A percentile compares a stretch with the other conserved stretches of the same genome.
Evolutionary conservation across 2,888 invertebrate genomes (phyloP).

Genomic region (Yponomeuta malinellus): DNA sequence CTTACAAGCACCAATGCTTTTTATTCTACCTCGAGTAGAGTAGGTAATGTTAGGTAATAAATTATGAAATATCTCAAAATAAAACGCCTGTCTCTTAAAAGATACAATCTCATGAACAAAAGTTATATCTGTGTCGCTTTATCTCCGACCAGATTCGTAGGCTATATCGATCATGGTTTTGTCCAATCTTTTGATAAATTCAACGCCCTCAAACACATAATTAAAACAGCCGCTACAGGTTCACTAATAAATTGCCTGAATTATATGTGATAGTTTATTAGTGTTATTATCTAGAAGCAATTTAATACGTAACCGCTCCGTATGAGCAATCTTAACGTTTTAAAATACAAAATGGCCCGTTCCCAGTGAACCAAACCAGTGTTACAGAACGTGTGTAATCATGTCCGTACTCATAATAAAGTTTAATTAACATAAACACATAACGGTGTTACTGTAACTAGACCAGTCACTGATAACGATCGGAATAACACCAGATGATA

Average conservation of each 20-base stretch:
- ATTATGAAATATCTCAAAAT: slow-evolving; percentile 25
- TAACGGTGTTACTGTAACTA: slow-evolving; percentile 22
- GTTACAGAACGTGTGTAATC: slow-evolving; percentile 21
- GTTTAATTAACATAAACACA: slow-evolving; percentile 28
- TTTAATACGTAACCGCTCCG: not conserved
- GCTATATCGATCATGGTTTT: slow-evolving; percentile 67
- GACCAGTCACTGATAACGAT: slow-evolving; percentile 34
- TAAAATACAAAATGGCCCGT: slow-evolving; percentile 16
- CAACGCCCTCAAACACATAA: slow-evolving; percentile 9
- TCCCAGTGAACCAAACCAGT: slow-evolving; percentile 19
- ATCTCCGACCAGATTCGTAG: slow-evolving; percentile 45
- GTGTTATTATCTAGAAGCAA: slow-evolving; percentile 1
- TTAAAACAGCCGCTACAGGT: not conserved
- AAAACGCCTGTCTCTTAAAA: slow-evolving; percentile 46
- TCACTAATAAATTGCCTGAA: slow-evolving; percentile 7
- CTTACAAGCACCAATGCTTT: not conserved
- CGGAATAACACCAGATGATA: slow-evolving; percentile 31
- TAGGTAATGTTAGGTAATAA: not conserved
- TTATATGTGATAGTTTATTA: not conserved
- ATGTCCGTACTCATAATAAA: slow-evolving; percentile 20
- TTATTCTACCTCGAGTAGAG: not conserved
- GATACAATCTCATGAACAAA: slow-evolving; percentile 50
- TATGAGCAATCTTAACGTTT: slow-evolving; percentile 16
- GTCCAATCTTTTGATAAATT: slow-evolving; percentile 55
- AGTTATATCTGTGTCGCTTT: slow-evolving; percentile 51